These are phyloP conservation scores for Rhinoraja longicauda DNA, from an alignment of 2,797 vertebrate species.

Conservation along the genomic window DNA sequence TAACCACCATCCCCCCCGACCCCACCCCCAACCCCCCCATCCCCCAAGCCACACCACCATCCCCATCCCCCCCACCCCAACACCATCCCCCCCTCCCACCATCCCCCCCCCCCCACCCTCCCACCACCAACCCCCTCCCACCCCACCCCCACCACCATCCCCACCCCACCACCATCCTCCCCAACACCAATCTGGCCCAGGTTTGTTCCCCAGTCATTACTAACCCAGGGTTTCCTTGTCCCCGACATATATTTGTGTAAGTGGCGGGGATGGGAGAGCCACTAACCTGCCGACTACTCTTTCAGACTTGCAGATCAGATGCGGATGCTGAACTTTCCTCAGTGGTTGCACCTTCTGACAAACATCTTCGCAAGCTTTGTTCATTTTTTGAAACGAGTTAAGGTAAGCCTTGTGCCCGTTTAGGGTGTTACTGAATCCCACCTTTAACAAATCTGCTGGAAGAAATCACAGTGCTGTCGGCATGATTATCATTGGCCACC, in stretches of 20 bases:
- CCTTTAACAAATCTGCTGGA: neutral
- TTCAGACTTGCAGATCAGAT: slow-evolving; percentile 78
- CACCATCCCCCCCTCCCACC: too few relatives aligned
- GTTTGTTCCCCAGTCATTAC: neutral
- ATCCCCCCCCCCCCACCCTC: too few relatives aligned
- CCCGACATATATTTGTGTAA: neutral
- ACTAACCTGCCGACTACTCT: slow-evolving; percentile 38
- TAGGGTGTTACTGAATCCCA: neutral
- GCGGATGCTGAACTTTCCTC: slow-evolving; percentile 84
- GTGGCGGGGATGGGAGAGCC: neutral
- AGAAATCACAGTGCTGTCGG: too few relatives aligned
- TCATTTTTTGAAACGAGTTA: slow-evolving; percentile 83
- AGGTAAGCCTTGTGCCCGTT: slow-evolving; percentile 60
- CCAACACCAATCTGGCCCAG: neutral
- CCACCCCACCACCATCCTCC: too few relatives aligned
- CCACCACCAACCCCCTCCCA: too few relatives aligned
- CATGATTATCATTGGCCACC: too few relatives aligned
- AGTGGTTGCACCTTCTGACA: slow-evolving; percentile 76
- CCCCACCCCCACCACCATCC: too few relatives aligned
- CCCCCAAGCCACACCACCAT: too few relatives aligned
- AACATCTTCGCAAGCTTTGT: slow-evolving; percentile 82
- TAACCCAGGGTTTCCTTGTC: neutral
- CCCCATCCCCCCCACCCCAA: too few relatives aligned
- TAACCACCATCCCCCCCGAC: neutral
- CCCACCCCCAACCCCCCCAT: too few relatives aligned